Base-by-base conservation (phyloP, 1,140 invertebrate genomes). In the Zaprionus inermis region DNA sequence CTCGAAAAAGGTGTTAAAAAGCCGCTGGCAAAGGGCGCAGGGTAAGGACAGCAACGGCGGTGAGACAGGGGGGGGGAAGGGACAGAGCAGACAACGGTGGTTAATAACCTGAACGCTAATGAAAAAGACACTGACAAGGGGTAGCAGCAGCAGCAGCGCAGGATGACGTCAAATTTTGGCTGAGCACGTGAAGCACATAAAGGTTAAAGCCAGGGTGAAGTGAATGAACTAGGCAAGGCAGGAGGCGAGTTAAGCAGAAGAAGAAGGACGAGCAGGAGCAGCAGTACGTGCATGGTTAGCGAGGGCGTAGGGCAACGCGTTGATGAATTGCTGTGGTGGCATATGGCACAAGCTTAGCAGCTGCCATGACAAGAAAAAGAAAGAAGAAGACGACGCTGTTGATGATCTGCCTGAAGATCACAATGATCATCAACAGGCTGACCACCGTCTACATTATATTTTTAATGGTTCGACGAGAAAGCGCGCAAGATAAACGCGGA, bases 71-170 rank as follows among this genome's bases (percentile, higher is more conserved):
- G 5, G 44, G 10, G 18, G 20, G 16, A 49, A 11, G 52, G 59
- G 41, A 51, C 55, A 52, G 76, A 61, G 58, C 68, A 54, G 22
- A 44, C 72, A 66, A 78, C 82, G 77, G 52, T 88, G 84, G 80
- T 88, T 88, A 88, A 88, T 80, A 88, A 88, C 79, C 83, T 56
- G 79, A 74, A 64, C 84, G 83, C 79, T 85, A 85, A 85, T 85
- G 82, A 85, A 80, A 80, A 57, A 84, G 59, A 49, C 77, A 78
- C 80, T 86, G 83, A 85, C 54, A 67, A 65, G 36, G 72, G 72
- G 20, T 65, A 63, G 22, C 3, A 5, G 38, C 36, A 41, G 28
- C 28, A 38, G n/a, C 59, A 66, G 34, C 34, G 30, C 49, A 52
- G 51, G 68, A 64, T 86, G 83, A 85, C 81, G 81, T 84, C 77